Percentiles rank a stretch among this genome's conserved stretches.
phyloP scores from a whole-genome alignment of 2,113 vertebrate species.

The Cyphomyrus plagiostoma region DNA sequence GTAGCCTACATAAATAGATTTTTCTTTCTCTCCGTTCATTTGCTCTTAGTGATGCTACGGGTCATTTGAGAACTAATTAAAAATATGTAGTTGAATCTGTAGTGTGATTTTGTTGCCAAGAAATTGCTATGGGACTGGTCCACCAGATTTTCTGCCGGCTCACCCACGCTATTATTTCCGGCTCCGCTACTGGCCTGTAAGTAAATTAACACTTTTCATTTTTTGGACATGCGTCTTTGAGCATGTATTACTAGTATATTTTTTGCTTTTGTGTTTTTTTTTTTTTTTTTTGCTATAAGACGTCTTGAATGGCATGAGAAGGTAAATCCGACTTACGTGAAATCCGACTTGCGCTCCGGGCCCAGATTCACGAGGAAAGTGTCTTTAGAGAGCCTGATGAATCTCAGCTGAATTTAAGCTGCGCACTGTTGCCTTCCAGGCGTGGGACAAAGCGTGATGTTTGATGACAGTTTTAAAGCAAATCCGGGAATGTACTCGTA shows the following conservation, averaged over 20 bases:
- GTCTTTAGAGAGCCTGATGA: not conserved
- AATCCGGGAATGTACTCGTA: not conserved
- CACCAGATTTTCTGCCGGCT: not conserved
- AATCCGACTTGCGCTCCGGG: not conserved
- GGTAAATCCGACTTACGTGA: not conserved
- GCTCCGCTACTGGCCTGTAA: not conserved
- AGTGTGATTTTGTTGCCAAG: not conserved
- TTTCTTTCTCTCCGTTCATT: not conserved
- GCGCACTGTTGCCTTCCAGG: not conserved
- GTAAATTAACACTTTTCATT: not conserved
- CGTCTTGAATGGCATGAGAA: not conserved
- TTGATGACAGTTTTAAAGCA: constrained; percentile 4
- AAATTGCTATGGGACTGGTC: not conserved
- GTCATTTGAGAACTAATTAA: not conserved
- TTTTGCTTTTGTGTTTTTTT: not conserved
- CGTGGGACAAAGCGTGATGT: not conserved
- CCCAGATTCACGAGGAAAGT: not conserved
- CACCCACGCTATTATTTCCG: not conserved
- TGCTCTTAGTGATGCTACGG: not conserved
- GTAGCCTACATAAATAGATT: not conserved
- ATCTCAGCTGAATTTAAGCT: not conserved
- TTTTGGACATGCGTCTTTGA: not conserved
- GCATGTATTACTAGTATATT: not conserved
- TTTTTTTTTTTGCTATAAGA: no score
- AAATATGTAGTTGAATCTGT: not conserved